These are phyloP conservation scores for Drosophila emarginata DNA, from an alignment of 2,888 invertebrate species.

Conservation along the genomic window DNA sequence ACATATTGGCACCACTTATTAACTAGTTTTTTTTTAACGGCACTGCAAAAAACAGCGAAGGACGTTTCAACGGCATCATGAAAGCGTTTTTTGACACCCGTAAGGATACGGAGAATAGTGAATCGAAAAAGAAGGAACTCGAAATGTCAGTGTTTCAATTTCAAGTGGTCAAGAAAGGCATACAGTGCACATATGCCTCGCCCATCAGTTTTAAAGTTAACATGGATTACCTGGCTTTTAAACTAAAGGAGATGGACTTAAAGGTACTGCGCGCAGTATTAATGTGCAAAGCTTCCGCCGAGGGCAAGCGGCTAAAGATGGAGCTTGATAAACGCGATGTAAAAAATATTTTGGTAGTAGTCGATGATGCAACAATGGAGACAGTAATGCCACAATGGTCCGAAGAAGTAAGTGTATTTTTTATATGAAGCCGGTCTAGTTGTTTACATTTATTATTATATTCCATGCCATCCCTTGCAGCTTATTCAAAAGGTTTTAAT, in stretches of 20 bases:
- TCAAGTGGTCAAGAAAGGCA: no score
- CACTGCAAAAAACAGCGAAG: no score
- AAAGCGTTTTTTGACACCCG: no score
- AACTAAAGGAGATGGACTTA: neutral
- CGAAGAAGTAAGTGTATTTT: neutral
- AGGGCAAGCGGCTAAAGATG: neutral
- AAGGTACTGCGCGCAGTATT: neutral
- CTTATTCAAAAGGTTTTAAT: neutral
- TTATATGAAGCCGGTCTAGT: no score
- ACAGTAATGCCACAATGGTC: neutral
- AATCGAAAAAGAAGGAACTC: no score
- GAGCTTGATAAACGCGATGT: neutral
- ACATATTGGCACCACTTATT: no score
- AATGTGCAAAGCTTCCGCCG: neutral
- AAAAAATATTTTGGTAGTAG: neutral
- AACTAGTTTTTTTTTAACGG: no score
- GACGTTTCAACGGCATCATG: no score
- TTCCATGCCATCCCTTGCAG: neutral
- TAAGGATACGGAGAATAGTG: no score
- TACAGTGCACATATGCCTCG: no score
- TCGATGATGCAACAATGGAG: neutral
- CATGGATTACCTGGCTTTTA: neutral
- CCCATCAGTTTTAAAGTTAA: no score
- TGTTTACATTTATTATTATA: neutral
- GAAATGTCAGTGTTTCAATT: no score